Evolutionary conservation across 2,888 invertebrate genomes (phyloP).

Genomic region (Nemurella pictetii): DNA sequence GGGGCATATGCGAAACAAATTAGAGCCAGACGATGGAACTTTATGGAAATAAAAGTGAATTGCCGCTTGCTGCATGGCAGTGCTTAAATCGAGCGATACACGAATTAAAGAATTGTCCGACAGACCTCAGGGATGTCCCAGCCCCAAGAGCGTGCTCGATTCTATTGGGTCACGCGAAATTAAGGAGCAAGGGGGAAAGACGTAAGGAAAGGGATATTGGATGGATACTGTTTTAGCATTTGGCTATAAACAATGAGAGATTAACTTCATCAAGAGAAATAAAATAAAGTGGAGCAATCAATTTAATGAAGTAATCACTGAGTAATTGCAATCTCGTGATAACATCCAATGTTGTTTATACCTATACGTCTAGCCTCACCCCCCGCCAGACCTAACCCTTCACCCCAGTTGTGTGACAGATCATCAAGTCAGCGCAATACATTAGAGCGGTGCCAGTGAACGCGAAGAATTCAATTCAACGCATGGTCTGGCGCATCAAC

Average conservation of each 20-base stretch:
- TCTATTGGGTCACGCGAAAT: background rate
- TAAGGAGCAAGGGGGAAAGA: background rate
- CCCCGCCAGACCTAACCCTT: constrained; percentile 1
- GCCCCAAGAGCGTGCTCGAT: background rate
- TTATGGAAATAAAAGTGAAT: no score
- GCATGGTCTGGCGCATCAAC: constrained; percentile 1
- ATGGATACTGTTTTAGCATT: no score
- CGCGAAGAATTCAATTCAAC: background rate
- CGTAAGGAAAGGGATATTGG: background rate
- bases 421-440: constrained; percentile 14
- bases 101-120: background rate
- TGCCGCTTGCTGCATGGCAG: no score
- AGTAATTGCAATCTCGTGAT: constrained; percentile 38
- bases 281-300: constrained; percentile 38
- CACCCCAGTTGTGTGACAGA: constrained; percentile 11
- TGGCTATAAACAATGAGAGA: background rate
- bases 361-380: background rate
- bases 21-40: no score
- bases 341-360: constrained; percentile 35
- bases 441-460: background rate
- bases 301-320: constrained; percentile 39
- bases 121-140: background rate
- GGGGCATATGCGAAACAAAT: no score
- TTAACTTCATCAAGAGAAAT: constrained; percentile 33
- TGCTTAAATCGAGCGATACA: background rate